Evolutionary conservation across 2,888 invertebrate species (phyloP).

Genomic region (Cataglyphis altisquamis): DNA sequence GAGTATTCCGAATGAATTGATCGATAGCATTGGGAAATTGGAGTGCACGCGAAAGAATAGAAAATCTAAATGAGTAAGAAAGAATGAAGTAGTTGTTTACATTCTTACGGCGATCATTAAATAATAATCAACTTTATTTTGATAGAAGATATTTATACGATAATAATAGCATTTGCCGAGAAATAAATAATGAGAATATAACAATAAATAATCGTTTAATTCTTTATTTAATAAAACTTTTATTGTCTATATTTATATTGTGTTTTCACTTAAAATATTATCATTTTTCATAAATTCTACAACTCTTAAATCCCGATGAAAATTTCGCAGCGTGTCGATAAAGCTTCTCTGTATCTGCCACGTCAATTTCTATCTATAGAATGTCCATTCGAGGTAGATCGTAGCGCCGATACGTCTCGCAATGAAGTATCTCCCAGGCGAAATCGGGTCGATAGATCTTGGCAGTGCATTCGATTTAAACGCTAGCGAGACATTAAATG

Average conservation of each 20-base stretch:
- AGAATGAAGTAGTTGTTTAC: not conserved
- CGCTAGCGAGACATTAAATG: constrained; percentile 36
- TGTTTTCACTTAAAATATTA: not conserved
- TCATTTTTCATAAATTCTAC: constrained; percentile 5
- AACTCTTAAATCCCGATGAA: not conserved
- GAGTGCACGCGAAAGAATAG: not conserved
- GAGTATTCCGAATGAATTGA: constrained; percentile 22
- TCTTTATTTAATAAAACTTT: constrained; percentile 13
- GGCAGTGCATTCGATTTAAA: constrained; percentile 26
- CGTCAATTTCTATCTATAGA: not conserved
- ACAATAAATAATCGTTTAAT: constrained; percentile 10
- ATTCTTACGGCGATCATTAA: not conserved
- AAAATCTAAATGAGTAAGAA: not conserved
- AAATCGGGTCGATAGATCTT: constrained; percentile 36
- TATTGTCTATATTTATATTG: not conserved
- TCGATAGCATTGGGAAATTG: not conserved
- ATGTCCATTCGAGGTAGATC: not conserved
- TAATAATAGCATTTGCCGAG: not conserved
- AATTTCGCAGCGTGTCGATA: not conserved
- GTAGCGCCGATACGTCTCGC: not conserved
- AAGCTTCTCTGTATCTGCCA: not conserved
- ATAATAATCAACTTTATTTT: not conserved
- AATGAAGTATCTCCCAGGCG: constrained; percentile 14
- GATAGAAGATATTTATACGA: not conserved
- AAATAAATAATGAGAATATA: not conserved